Percentiles rank a stretch among this genome's conserved stretches.
phyloP scores from a whole-genome alignment of 2,113 vertebrate genomes.

The Turdus rufiventris region DNA sequence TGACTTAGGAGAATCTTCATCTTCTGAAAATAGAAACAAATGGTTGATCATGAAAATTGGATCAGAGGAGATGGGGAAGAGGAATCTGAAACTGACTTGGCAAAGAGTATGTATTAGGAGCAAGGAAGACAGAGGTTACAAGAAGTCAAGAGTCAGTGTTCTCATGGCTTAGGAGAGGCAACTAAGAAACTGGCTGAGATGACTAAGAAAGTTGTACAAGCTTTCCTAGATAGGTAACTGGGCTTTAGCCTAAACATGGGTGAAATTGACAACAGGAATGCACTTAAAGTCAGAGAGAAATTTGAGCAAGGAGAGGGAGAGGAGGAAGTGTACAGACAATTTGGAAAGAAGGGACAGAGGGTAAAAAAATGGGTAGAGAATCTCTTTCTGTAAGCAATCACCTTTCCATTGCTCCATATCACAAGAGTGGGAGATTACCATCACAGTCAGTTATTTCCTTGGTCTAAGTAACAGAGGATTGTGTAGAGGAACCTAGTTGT shows the following conservation, averaged over 20 bases:
- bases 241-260: neutral
- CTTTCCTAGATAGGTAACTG: neutral
- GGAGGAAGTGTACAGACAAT: neutral
- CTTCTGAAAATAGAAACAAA: conserved; percentile 35
- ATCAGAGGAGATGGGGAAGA: neutral
- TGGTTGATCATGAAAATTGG: neutral
- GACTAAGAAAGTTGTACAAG: neutral
- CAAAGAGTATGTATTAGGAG: neutral
- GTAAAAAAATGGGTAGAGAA: neutral
- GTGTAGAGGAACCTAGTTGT: neutral
- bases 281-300: neutral
- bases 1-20: neutral
- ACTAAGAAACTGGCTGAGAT: neutral
- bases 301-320: neutral
- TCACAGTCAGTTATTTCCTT: neutral
- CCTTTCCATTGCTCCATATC: neutral
- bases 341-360: neutral
- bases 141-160: neutral
- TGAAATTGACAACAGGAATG: neutral
- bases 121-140: neutral
- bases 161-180: neutral
- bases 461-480: neutral
- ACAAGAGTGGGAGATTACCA: neutral
- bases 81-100: neutral
- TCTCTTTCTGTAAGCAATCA: neutral